Evolutionary conservation across 1,140 invertebrate genomes (phyloP).

Genomic region (Leptopilina clavipes): DNA sequence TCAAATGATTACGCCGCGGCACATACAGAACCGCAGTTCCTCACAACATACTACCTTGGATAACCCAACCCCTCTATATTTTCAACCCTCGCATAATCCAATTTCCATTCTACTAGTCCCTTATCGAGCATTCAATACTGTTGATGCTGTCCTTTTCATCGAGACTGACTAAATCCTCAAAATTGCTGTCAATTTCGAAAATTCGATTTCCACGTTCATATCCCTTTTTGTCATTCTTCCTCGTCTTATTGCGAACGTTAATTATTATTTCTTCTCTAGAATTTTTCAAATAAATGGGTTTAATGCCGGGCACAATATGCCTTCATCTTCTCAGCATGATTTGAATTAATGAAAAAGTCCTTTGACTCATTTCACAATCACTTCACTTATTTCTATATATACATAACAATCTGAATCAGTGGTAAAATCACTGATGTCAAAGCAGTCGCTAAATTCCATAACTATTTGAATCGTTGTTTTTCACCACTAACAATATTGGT

Average conservation of each 20-base stretch:
- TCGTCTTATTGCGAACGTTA: not conserved
- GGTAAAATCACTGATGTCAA: too few species aligned
- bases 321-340: too few species aligned
- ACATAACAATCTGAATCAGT: too few species aligned
- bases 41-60: slow-evolving; percentile 3
- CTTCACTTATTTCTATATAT: too few species aligned
- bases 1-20: slow-evolving; percentile 59
- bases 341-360: too few species aligned
- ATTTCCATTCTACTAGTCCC: slow-evolving; percentile 60
- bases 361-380: too few species aligned
- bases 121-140: slow-evolving; percentile 36
- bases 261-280: not conserved
- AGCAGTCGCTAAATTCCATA: too few species aligned
- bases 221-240: not conserved
- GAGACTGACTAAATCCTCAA: slow-evolving; percentile 28
- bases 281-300: too few species aligned
- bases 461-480: too few species aligned
- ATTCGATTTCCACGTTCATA: not conserved
- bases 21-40: slow-evolving; percentile 43
- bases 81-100: slow-evolving; percentile 66
- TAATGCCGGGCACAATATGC: too few species aligned
- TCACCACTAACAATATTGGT: too few species aligned
- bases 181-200: slow-evolving; percentile 27
- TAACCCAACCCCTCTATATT: slow-evolving; percentile 44
- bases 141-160: slow-evolving; percentile 29